phyloP scores from a whole-genome alignment of 2,888 invertebrate species.

The Neria commutata region DNA sequence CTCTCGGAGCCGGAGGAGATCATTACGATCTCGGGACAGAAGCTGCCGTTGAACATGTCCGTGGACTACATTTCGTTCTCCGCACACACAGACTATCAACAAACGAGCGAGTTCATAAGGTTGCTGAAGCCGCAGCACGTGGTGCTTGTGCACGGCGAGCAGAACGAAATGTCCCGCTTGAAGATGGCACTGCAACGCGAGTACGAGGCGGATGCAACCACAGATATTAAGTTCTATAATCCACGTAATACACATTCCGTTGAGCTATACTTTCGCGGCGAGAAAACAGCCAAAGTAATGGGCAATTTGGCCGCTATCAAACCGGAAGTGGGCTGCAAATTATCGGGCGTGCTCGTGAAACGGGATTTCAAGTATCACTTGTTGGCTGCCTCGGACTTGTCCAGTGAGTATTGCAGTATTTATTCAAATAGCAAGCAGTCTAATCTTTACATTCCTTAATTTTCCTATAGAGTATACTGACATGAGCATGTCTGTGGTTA shows the following conservation, averaged over 20 bases:
- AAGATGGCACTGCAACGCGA: conserved; percentile 94
- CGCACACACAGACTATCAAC: conserved; percentile 79
- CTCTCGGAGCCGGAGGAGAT: conserved; percentile 98
- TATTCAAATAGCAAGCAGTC: not conserved
- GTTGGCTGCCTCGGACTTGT: conserved; percentile 86
- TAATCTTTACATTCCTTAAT: not conserved
- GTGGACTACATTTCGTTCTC: conserved; percentile 99
- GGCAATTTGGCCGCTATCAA: conserved; percentile 86
- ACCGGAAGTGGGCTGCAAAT: conserved; percentile 76
- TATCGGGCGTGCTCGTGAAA: conserved; percentile 95
- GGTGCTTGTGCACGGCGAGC: conserved; percentile 93
- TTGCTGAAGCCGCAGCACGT: conserved; percentile 95
- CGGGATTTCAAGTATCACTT: conserved; percentile 98
- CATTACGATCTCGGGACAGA: conserved; percentile 92
- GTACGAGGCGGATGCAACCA: conserved; percentile 68
- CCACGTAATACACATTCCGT: conserved; percentile 95
- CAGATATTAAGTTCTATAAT: conserved; percentile 90
- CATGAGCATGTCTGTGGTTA: conserved; percentile 89
- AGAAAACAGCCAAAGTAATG: conserved; percentile 98
- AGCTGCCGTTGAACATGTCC: conserved; percentile 94
- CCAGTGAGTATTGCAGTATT: conserved; percentile 65
- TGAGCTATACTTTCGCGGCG: conserved; percentile 92
- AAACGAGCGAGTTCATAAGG: conserved; percentile 94
- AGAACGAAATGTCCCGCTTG: conserved; percentile 97
- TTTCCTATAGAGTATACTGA: conserved; percentile 80